Percentiles rank a stretch among this genome's conserved stretches.
Evolutionary conservation across 1,140 invertebrate species (phyloP).

Genomic region (Temnothorax longispinosus): DNA sequence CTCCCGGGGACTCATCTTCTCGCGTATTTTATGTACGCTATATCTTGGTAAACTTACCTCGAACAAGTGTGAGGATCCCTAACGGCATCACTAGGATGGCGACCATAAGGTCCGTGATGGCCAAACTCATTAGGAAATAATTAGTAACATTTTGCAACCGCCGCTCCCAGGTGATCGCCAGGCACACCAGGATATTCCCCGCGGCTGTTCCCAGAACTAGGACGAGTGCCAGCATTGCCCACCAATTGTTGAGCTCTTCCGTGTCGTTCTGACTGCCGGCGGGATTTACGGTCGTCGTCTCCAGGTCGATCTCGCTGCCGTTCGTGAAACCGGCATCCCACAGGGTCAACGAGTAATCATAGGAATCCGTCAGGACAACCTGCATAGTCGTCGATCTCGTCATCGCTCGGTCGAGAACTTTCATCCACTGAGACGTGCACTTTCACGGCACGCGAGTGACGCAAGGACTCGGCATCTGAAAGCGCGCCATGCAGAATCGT

Average conservation of each 20-base stretch:
- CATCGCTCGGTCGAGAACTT: slow-evolving; percentile 62
- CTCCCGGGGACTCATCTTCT: background rate
- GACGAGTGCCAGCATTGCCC: slow-evolving; percentile 91
- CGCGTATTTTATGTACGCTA: background rate
- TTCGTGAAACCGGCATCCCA: slow-evolving; percentile 67
- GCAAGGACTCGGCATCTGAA: slow-evolving; percentile 17
- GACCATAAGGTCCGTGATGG: slow-evolving; percentile 97
- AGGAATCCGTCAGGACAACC: slow-evolving; percentile 52
- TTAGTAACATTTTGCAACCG: slow-evolving; percentile 98
- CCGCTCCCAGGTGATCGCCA: slow-evolving; percentile 95
- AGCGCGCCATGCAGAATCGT: slow-evolving; percentile 20
- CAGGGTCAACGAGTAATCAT: slow-evolving; percentile 40
- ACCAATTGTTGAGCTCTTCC: slow-evolving; percentile 88
- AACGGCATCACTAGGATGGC: slow-evolving; percentile 96
- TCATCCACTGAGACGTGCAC: slow-evolving; percentile 9
- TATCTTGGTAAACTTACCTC: slow-evolving; percentile 87
- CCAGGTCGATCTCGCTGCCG: slow-evolving; percentile 69
- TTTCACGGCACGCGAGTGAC: slow-evolving; percentile 31
- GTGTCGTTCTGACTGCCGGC: slow-evolving; percentile 56
- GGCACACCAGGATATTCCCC: slow-evolving; percentile 97
- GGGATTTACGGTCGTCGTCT: slow-evolving; percentile 46
- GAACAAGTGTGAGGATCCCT: slow-evolving; percentile 92
- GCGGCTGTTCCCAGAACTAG: slow-evolving; percentile 95
- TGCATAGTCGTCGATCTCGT: slow-evolving; percentile 58
- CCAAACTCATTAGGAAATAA: slow-evolving; percentile 98